Evolutionary conservation across 2,797 vertebrate species (phyloP).

Genomic region (Catostomus latipinnis): DNA sequence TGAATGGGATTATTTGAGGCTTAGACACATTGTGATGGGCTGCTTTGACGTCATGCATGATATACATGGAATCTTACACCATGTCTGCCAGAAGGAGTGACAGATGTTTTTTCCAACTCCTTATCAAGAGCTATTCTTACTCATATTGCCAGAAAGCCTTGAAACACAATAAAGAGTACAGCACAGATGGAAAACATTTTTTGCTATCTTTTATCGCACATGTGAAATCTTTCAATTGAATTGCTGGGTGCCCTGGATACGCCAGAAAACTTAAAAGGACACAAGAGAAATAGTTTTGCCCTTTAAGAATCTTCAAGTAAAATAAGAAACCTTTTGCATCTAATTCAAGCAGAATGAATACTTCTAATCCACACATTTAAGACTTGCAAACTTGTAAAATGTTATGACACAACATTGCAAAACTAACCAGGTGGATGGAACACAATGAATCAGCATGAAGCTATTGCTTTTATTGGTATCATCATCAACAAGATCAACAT

Average conservation of each 20-base stretch:
- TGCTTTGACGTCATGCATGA: slow-evolving; percentile 26
- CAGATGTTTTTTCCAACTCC: slow-evolving; percentile 15
- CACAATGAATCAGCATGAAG: not conserved
- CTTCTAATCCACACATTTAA: not conserved
- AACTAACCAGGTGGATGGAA: not conserved
- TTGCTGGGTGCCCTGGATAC: not conserved
- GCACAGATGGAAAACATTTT: not conserved
- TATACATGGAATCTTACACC: slow-evolving; percentile 22
- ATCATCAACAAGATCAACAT: not conserved
- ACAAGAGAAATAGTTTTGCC: not conserved
- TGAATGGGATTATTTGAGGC: slow-evolving; percentile 23
- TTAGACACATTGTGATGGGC: slow-evolving; percentile 5
- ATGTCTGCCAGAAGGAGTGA: not conserved
- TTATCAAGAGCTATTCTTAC: slow-evolving; percentile 1
- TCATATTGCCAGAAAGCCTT: not conserved
- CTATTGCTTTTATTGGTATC: not conserved
- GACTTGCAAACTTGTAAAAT: not conserved
- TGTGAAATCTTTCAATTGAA: not conserved
- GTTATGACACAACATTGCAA: not conserved
- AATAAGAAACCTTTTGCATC: not conserved
- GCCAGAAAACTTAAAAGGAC: not conserved
- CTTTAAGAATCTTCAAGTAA: not conserved
- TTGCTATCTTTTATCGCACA: not conserved
- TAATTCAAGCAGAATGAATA: not conserved
- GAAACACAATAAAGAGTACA: not conserved